These are phyloP conservation scores for Lottia gigantea DNA, from an alignment of 2,888 invertebrate species.

Conservation along the genomic window DNA sequence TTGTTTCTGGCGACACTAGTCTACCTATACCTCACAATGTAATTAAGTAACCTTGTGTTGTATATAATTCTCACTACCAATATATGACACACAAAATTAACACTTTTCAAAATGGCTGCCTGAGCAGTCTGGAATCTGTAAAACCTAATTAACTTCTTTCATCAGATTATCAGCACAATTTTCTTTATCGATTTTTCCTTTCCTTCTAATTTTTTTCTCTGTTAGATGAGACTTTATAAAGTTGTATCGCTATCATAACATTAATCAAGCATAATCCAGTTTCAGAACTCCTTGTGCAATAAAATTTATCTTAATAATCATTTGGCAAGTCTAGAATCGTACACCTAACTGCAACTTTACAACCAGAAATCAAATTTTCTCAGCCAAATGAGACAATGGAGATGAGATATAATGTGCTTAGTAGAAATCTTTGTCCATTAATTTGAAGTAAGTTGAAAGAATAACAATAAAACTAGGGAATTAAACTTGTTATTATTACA, in stretches of 20 bases:
- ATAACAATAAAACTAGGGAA: too few species aligned
- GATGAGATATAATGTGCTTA: neutral
- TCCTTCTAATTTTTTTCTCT: too few species aligned
- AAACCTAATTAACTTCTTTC: neutral
- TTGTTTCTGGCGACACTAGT: too few species aligned
- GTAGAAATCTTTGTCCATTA: neutral
- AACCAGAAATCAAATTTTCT: neutral
- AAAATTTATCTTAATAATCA: neutral
- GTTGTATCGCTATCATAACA: too few species aligned
- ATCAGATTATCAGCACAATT: neutral
- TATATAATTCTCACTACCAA: too few species aligned
- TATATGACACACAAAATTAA: neutral
- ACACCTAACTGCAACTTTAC: slow-evolving; percentile 3
- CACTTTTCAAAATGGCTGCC: neutral
- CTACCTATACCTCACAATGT: too few species aligned
- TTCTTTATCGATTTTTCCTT: neutral
- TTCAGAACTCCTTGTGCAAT: too few species aligned
- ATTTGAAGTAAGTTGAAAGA: too few species aligned
- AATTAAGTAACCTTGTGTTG: too few species aligned
- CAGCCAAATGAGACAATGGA: slow-evolving; percentile 5
- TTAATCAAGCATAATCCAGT: too few species aligned
- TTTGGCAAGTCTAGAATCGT: neutral
- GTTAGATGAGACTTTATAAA: too few species aligned
- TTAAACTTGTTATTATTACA: too few species aligned
- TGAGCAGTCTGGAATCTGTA: neutral